Evolutionary conservation across 2,797 vertebrate genomes (phyloP), one percentile per base, ranked within the genome.

Genomic region (Chaetodon trifasciatus): DNA sequence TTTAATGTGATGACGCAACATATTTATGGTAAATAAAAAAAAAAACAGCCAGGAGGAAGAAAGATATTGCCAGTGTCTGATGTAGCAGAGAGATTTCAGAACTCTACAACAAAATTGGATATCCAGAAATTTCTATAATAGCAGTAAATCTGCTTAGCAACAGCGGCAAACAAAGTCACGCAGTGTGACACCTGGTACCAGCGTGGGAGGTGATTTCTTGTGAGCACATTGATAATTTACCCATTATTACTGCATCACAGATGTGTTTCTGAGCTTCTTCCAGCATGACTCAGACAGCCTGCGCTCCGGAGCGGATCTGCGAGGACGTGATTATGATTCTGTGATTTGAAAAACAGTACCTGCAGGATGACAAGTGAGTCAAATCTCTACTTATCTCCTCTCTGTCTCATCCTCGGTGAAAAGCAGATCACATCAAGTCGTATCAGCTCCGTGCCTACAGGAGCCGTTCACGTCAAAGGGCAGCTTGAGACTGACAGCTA

Each of bases 351-450:
- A 86, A 87, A 81, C 57, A 63, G 52, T 52, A 82, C 70, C 78
- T 78, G 83, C 56, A 21, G 56, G 61, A 78, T 66, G 81, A 81
- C 61, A 57, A 67, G 69, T 12, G 49, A 78, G 71, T 77, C 67
- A 85, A 87, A 84, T 74, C 83, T 82, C 49, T 50, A 84, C 55
- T 90, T 76, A 88, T 89, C 85, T 82, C 70, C 55, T 70, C 46
- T 60, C 75, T 32, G 63, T 74, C 74, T 81, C 78, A 61, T 79
- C 74, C 55, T 63, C 50, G 6, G 52, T 75, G 75, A 76, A 81
- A 86, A 79, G 69, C 37, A 75, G 76, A 84, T 85, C 32, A 11
- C 40, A 83, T 76, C 86, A 44, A 49, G 78, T 50, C 46, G 78
- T 21, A 74, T 90, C 81, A 53, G 86, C 83, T 85, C 83, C 70